Evolutionary conservation across 2,797 vertebrate genomes (phyloP).

Genomic region (Potorous gilbertii): DNA sequence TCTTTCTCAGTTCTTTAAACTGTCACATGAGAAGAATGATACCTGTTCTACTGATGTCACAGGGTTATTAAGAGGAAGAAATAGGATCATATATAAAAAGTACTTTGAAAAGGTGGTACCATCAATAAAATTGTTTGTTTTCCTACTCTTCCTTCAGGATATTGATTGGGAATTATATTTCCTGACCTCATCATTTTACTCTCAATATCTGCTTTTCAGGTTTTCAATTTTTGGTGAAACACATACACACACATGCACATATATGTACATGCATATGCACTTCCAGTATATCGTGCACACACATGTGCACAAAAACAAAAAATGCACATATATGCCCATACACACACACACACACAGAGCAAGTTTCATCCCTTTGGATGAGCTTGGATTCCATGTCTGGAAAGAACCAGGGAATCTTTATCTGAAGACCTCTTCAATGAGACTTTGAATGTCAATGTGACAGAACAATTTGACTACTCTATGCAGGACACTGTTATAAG

Average conservation of each 20-base stretch:
- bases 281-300: no score
- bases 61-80: neutral
- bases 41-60: neutral
- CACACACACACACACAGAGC: neutral
- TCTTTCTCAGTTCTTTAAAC: neutral
- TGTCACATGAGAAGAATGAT: neutral
- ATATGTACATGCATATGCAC: no score
- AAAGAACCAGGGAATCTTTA: neutral
- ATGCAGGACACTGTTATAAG: neutral
- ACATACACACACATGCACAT: neutral
- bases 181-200: neutral
- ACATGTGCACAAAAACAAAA: no score
- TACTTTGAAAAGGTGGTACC: neutral
- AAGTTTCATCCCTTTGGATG: neutral
- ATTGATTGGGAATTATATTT: neutral
- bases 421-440: neutral
- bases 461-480: neutral
- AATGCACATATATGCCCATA: no score
- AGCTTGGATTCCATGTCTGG: slow-evolving; percentile 5
- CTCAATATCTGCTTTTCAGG: neutral
- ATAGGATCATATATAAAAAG: neutral
- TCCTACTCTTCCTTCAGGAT: neutral
- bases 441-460: neutral
- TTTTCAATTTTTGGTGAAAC: neutral
- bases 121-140: neutral